These are phyloP conservation scores for Peromyscus leucopus DNA, from an alignment of 2,113 vertebrate genomes.

Conservation along the genomic window DNA sequence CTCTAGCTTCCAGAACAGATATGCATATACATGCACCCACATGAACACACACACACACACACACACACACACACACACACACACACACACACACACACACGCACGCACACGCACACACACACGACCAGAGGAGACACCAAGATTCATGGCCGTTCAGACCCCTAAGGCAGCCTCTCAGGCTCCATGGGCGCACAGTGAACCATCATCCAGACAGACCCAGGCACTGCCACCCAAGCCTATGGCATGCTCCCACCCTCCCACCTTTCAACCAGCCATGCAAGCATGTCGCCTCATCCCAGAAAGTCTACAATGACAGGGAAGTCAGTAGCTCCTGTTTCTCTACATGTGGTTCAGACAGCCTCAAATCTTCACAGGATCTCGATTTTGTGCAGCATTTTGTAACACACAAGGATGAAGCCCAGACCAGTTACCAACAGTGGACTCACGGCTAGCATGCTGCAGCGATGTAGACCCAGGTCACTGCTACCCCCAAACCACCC, in stretches of 20 bases:
- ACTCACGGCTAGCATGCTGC: not conserved
- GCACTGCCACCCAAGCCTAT: not conserved
- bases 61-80: not conserved
- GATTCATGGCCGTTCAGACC: accelerated
- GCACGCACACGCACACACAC: not conserved
- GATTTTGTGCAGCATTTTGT: not conserved
- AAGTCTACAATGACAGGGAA: not conserved
- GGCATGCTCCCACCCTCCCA: accelerated
- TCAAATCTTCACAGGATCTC: not conserved
- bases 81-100: not conserved
- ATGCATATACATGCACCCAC: not conserved
- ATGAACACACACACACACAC: not conserved
- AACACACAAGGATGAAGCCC: not conserved
- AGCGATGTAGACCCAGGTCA: not conserved
- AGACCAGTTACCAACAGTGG: not conserved
- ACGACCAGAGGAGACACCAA: not conserved
- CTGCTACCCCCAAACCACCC: not conserved
- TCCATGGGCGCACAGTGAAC: accelerated
- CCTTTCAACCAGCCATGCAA: not conserved
- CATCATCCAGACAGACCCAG: not conserved
- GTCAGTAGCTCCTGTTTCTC: not conserved
- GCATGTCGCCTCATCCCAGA: not conserved
- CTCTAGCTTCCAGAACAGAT: no score
- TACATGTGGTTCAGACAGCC: not conserved
- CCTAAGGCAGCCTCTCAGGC: not conserved